Base-by-base conservation (phyloP, 2,113 vertebrate species). In the Corythaeola cristata region DNA sequence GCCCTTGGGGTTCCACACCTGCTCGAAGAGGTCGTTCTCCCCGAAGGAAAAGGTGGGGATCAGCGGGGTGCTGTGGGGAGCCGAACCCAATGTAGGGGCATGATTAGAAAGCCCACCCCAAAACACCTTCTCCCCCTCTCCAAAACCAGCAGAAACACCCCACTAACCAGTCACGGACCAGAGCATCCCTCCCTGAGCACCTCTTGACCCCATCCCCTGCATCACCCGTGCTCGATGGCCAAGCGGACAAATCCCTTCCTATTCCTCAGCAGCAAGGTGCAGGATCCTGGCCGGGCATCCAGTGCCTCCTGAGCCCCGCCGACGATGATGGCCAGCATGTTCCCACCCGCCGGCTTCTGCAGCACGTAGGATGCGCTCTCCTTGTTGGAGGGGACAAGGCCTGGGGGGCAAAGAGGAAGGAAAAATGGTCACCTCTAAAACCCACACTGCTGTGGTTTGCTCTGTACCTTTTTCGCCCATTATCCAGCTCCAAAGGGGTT, bases 201-300 rank as follows among this genome's bases (percentile, higher is more conserved):
- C n/a, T 26, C 28, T 37, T 27, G 18, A 8, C 3, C 22, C 63
- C 67, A 23, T 3, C 30, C 50, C 23, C 37, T 63, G 21, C 52
- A 93, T 98, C 98, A 99, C 99, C 99, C 99, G 0, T 98, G 74
- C 66, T 98, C 96, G 59, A 99, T 98, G 58, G 99, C 99, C 47
- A 99, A 94, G 77, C 98, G 99, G 88, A 99, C 49, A 55, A 99
- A 99, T 84, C 99, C 99, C 96, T 99, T 99, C 88, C 98, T 99
- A 15, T 99, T 98, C 94, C 95, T 97, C 86, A 99, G 89, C 52
- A 99, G n/a, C 60, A 99, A 93, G 1, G 72, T 98, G 91, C 75
- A 99, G 53, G 97, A 96, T 18, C 99, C 99, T 0, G 99, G 99
- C 6, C 97, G 98, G 14, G 99, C 98, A 3, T 99, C 98, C 14